Conservation (phyloP, 1,140 invertebrate species). For the Rhyacophila brunnea region DNA sequence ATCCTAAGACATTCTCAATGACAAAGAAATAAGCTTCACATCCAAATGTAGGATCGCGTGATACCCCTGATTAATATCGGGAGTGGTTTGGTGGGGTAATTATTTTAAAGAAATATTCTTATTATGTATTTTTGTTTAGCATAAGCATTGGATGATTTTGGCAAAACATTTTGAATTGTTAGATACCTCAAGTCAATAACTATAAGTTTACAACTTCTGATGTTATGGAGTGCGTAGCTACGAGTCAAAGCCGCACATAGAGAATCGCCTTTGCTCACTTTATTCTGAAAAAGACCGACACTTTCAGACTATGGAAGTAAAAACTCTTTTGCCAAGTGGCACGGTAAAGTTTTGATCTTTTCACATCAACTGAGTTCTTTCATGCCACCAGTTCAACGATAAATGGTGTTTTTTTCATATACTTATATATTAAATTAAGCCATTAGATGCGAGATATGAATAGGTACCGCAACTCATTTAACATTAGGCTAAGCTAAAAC, state of each 20-base stretch:
- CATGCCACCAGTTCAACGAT: not conserved
- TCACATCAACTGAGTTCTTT: constrained; percentile 13
- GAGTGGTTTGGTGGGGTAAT: no score
- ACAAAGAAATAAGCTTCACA: no score
- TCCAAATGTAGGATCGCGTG: no score
- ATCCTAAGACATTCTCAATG: no score
- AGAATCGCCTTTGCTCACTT: constrained; percentile 23
- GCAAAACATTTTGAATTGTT: constrained; percentile 12
- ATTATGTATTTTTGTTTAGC: no score
- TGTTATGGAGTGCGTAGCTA: not conserved
- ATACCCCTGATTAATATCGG: no score
- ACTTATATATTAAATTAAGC: constrained; percentile 5
- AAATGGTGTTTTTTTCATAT: constrained; percentile 17
- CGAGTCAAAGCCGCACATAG: not conserved
- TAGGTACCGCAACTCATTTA: no score
- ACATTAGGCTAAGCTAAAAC: no score
- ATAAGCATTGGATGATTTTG: no score
- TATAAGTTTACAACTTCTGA: no score
- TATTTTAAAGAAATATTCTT: no score
- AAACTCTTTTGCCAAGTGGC: constrained; percentile 14
- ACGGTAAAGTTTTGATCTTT: constrained; percentile 30
- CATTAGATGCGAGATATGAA: constrained; percentile 7
- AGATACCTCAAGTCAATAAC: constrained; percentile 9
- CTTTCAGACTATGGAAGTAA: constrained; percentile 24
- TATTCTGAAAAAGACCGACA: constrained; percentile 24